Conservation (phyloP, 2,888 invertebrate species). For the Deladenus siricidicola region DNA sequence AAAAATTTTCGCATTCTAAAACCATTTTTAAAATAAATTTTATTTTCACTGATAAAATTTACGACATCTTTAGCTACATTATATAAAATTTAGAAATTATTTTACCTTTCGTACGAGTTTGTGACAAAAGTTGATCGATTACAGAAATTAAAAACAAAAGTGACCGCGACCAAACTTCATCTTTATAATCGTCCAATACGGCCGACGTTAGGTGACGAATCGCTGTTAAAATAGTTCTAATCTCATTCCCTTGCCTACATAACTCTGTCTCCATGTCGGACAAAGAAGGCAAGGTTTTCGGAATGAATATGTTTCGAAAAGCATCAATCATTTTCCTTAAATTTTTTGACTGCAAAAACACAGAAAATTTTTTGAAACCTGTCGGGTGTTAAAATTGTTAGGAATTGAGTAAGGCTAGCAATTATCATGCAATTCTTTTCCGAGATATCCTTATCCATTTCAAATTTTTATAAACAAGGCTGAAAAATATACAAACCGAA, state of each 20-base stretch:
- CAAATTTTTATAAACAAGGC: not conserved
- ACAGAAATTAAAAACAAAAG: constrained; percentile 42
- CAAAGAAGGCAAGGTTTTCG: constrained; percentile 4
- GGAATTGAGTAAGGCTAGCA: not conserved
- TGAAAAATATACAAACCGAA: constrained; percentile 17
- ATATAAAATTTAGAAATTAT: not conserved
- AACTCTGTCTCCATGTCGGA: constrained; percentile 4
- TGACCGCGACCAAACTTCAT: constrained; percentile 44
- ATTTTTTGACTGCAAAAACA: not conserved
- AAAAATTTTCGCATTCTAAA: too few relatives aligned
- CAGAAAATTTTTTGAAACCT: not conserved
- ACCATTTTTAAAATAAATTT: too few relatives aligned
- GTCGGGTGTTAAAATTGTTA: not conserved
- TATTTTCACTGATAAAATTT: too few relatives aligned
- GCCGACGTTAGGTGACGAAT: constrained; percentile 15
- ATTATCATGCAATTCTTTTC: too few relatives aligned
- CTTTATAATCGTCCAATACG: constrained; percentile 25
- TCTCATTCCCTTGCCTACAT: constrained; percentile 28
- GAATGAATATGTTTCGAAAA: constrained; percentile 37
- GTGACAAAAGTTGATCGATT: constrained; percentile 37
- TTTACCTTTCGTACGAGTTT: constrained; percentile 8
- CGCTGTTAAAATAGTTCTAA: constrained; percentile 21
- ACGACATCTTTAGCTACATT: too few relatives aligned
- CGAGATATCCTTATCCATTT: too few relatives aligned
- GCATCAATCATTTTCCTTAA: constrained; percentile 44